phyloP scores from a whole-genome alignment of 2,888 invertebrate genomes.

The Galeruca laticollis region DNA sequence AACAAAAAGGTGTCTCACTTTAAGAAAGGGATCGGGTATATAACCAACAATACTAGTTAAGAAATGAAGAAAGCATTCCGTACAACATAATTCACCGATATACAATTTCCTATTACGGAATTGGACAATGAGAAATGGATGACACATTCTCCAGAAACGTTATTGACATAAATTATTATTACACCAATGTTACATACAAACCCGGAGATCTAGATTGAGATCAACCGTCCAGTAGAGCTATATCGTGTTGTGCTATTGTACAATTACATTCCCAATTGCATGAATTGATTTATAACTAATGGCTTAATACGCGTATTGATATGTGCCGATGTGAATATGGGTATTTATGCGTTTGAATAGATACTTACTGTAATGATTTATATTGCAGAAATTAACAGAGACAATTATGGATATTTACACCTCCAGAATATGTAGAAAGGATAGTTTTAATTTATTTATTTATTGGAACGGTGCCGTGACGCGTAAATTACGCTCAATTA shows the following conservation, averaged over 20 bases:
- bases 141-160: conserved; percentile 11
- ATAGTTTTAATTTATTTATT: too few species aligned
- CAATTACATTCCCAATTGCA: conserved; percentile 64
- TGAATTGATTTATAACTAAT: conserved; percentile 62
- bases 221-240: conserved; percentile 33
- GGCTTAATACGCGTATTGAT: conserved; percentile 58
- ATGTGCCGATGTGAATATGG: conserved; percentile 40
- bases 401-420: too few species aligned
- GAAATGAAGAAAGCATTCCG: too few species aligned
- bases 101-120: background rate
- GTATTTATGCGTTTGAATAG: conserved; percentile 5
- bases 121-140: background rate
- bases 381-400: too few species aligned
- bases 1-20: too few species aligned
- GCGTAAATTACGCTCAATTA: too few species aligned
- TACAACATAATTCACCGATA: too few species aligned
- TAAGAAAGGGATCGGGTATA: too few species aligned
- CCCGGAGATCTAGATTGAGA: conserved; percentile 43
- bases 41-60: too few species aligned
- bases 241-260: conserved; percentile 57
- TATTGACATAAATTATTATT: conserved; percentile 63
- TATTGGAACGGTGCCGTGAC: too few species aligned
- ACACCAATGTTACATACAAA: conserved; percentile 49
- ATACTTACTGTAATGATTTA: background rate
- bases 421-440: too few species aligned